A percentile compares a stretch with the other conserved stretches of the same genome.
Conservation (phyloP, 1,140 invertebrate genomes). For the Zaprionus lachaisei region DNA sequence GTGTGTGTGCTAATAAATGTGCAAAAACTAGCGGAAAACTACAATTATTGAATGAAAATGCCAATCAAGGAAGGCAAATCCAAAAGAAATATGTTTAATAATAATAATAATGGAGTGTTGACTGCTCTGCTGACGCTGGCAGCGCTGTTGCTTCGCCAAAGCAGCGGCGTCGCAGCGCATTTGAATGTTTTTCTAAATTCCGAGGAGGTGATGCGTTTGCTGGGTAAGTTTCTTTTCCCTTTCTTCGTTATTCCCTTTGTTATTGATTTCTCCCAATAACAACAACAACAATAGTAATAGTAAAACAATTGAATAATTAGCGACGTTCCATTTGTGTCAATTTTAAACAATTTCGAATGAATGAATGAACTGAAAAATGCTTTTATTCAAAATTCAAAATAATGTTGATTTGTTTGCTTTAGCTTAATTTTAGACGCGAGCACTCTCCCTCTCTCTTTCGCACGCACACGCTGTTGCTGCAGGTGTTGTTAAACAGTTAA, state of each 20-base stretch:
- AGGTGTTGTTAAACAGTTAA: conserved; percentile 81
- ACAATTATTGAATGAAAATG: conserved; percentile 49
- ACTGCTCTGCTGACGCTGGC: conserved; percentile 52
- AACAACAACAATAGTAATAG: conserved; percentile 27
- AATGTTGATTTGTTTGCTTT: conserved; percentile 72
- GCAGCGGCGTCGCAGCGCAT: conserved; percentile 66
- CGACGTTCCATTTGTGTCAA: conserved; percentile 55
- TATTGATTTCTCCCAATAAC: conserved; percentile 66
- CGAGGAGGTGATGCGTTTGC: conserved; percentile 84
- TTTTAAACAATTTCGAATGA: conserved; percentile 41
- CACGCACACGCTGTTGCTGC: conserved; percentile 49
- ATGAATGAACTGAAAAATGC: conserved; percentile 43
- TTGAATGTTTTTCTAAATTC: conserved; percentile 84
- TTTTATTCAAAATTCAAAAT: conserved; percentile 48
- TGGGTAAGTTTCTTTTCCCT: conserved; percentile 75
- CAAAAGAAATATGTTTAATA: conserved; percentile 35
- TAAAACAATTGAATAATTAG: conserved; percentile 47
- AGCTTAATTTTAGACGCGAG: conserved; percentile 70
- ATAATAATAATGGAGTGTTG: conserved; percentile 39
- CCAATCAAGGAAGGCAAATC: conserved; percentile 34
- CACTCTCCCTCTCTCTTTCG: conserved; percentile 8
- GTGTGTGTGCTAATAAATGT: conserved; percentile 64
- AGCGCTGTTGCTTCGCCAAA: conserved; percentile 51
- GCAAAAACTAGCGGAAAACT: conserved; percentile 52
- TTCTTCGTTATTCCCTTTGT: conserved; percentile 35